Evolutionary conservation across 2,797 vertebrate species (phyloP).

Genomic region (Rhynchotus rufescens): DNA sequence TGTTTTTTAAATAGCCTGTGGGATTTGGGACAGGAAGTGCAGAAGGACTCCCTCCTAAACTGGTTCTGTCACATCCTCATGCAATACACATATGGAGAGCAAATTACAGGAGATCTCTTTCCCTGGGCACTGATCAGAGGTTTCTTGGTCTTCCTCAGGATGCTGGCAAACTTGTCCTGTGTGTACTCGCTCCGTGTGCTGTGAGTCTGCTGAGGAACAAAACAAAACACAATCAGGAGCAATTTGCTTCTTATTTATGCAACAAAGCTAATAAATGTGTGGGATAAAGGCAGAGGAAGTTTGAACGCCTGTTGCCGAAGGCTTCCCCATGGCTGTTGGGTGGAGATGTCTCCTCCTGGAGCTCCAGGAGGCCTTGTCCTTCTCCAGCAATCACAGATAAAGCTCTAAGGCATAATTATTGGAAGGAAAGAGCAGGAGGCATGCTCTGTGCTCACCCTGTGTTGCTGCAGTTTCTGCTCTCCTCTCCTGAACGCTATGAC

Average conservation of each 20-base stretch:
- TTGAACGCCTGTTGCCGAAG: not conserved
- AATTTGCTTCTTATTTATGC: constrained; percentile 28
- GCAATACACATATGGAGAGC: not conserved
- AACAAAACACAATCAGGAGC: not conserved
- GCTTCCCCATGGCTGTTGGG: not conserved
- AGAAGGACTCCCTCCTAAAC: not conserved
- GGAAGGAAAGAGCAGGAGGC: not conserved
- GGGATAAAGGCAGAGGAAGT: not conserved
- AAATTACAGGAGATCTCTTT: not conserved
- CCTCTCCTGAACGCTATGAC: accelerated
- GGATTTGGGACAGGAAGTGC: not conserved
- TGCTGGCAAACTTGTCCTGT: not conserved
- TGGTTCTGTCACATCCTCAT: not conserved
- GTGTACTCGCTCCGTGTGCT: not conserved
- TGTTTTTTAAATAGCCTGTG: not conserved
- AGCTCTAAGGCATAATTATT: accelerated
- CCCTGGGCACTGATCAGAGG: not conserved
- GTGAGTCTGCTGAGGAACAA: not conserved
- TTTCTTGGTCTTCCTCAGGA: not conserved
- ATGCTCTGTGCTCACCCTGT: not conserved
- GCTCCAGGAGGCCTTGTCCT: not conserved
- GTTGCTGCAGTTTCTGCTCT: not conserved
- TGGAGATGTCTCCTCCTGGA: not conserved
- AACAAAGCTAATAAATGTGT: not conserved
- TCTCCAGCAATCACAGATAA: not conserved